phyloP scores from a whole-genome alignment of 2,797 vertebrate species.

The Crenuchus spilurus region DNA sequence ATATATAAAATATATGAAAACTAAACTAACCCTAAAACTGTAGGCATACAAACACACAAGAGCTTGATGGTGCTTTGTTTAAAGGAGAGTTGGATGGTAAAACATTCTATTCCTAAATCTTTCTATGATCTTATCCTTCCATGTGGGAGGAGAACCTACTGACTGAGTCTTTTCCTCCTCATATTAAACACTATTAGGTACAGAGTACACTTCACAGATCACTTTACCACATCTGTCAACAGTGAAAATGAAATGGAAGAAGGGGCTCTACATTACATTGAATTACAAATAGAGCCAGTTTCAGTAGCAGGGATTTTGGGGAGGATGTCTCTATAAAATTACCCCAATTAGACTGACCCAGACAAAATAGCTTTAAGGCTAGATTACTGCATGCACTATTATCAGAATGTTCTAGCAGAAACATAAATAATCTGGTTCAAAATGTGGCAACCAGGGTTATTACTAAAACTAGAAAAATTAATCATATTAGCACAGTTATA shows the following conservation, averaged over 20 bases:
- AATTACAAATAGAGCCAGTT: too few species aligned
- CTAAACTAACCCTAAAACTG: neutral
- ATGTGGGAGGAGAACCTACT: neutral
- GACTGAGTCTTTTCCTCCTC: neutral
- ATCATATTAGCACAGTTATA: too few species aligned
- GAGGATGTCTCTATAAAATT: neutral
- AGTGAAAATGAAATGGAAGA: neutral
- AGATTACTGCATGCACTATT: too few species aligned
- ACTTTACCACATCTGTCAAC: constrained; percentile 5
- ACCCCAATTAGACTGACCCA: neutral
- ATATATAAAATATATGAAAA: neutral
- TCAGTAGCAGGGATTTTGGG: neutral
- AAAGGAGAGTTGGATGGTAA: neutral
- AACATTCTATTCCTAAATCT: neutral
- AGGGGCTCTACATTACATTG: neutral
- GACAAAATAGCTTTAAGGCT: neutral
- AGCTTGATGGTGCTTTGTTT: neutral
- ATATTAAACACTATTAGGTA: constrained; percentile 2
- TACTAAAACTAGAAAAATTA: too few species aligned
- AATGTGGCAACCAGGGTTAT: too few species aligned
- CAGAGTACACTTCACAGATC: neutral
- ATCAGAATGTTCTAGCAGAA: too few species aligned
- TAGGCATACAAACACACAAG: neutral
- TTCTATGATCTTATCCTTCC: neutral
- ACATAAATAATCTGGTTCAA: too few species aligned